Percentiles rank a stretch among this genome's conserved stretches.
Evolutionary conservation across 2,888 invertebrate genomes (phyloP).

Genomic region (Drosophila anomalata): DNA sequence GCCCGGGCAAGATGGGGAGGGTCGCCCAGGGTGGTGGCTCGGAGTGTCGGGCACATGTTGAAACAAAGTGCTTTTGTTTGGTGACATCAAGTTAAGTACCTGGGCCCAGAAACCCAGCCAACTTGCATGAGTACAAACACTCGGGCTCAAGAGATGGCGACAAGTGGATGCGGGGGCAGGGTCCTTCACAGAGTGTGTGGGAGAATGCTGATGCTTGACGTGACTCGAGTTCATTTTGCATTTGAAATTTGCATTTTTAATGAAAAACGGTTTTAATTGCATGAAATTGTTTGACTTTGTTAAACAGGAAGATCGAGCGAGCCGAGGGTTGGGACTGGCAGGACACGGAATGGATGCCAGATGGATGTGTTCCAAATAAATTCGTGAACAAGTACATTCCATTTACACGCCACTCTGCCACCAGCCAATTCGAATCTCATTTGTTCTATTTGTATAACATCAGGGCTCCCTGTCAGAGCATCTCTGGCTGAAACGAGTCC

Average conservation of each 20-base stretch:
- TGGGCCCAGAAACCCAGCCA: conserved; percentile 48
- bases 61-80: conserved; percentile 79
- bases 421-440: conserved; percentile 47
- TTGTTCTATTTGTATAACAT: neutral
- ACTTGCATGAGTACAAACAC: conserved; percentile 72
- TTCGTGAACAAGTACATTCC: conserved; percentile 71
- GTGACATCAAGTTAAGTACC: conserved; percentile 80
- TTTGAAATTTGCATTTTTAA: conserved; percentile 81
- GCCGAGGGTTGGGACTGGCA: neutral
- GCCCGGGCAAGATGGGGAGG: neutral
- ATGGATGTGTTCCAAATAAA: conserved; percentile 71
- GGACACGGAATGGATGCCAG: neutral
- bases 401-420: conserved; percentile 75
- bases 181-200: conserved; percentile 29
- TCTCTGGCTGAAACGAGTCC: neutral
- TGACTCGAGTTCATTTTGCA: conserved; percentile 75
- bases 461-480: neutral
- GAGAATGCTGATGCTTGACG: conserved; percentile 57
- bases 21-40: neutral
- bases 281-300: conserved; percentile 80
- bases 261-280: conserved; percentile 81
- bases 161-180: conserved; percentile 1
- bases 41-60: conserved; percentile 73
- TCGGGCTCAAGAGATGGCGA: conserved; percentile 36
- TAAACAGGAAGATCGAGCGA: conserved; percentile 62